A percentile compares a stretch with the other conserved stretches of the same genome.
These are phyloP conservation scores for Darevskia nairensis DNA, from an alignment of 2,797 vertebrate genomes.

Conservation along the genomic window DNA sequence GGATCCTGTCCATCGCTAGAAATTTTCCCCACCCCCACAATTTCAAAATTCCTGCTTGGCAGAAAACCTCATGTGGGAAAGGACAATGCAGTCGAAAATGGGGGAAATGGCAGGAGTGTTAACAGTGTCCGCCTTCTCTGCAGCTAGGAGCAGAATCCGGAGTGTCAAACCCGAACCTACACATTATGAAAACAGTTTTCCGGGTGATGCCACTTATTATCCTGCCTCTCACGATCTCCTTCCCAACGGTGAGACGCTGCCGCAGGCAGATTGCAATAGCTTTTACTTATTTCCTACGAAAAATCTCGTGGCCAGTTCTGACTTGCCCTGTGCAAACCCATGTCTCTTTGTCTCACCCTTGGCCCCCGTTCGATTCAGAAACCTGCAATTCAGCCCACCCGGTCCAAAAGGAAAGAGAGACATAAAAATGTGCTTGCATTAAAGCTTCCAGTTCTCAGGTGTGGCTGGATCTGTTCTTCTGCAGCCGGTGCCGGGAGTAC, in stretches of 20 bases:
- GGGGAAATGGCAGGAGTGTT: not conserved
- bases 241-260: constrained; percentile 83
- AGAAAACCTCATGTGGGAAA: not conserved
- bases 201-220: constrained; percentile 87
- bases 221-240: constrained; percentile 88
- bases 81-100: too few species aligned
- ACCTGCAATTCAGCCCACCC: not conserved
- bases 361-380: not conserved
- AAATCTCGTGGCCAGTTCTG: not conserved
- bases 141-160: constrained; percentile 90
- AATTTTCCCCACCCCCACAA: too few species aligned
- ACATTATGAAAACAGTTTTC: constrained; percentile 85
- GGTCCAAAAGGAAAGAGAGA: not conserved
- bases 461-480: too few species aligned
- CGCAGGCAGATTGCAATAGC: not conserved
- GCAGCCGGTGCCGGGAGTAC: too few species aligned
- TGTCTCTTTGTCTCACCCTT: not conserved
- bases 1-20: not conserved
- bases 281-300: not conserved
- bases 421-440: not conserved
- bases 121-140: not conserved
- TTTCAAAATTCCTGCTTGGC: not conserved
- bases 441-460: not conserved
- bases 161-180: constrained; percentile 86
- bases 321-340: not conserved